These are phyloP conservation scores for Empidonax alnorum DNA, from an alignment of 2,113 vertebrate species.

Conservation along the genomic window DNA sequence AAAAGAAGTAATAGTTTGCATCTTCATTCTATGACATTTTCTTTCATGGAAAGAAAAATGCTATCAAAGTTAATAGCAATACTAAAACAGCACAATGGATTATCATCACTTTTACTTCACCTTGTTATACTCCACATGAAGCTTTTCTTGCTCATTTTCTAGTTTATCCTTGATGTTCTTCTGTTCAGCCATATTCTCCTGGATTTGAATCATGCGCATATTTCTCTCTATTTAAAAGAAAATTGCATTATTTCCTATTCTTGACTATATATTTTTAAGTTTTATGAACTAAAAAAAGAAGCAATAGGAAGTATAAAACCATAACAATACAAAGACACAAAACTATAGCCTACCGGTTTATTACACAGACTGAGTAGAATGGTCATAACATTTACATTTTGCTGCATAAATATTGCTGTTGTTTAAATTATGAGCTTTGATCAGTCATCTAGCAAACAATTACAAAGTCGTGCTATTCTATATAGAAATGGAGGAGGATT, in stretches of 20 bases:
- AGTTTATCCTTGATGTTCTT: conserved; percentile 98
- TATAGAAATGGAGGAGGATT: not conserved
- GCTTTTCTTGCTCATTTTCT: conserved; percentile 96
- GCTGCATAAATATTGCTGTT: not conserved
- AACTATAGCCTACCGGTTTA: not conserved
- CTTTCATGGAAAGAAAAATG: not conserved
- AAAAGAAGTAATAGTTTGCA: not conserved
- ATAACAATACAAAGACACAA: not conserved
- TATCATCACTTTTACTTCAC: conserved; percentile 65
- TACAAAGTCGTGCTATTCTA: not conserved
- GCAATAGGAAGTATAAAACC: not conserved
- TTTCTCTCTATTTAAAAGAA: conserved; percentile 90
- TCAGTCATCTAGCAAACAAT: not conserved
- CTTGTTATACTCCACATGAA: conserved; percentile 98
- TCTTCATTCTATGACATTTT: not conserved
- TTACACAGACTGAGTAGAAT: not conserved
- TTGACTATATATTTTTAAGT: not conserved
- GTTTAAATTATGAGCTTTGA: not conserved
- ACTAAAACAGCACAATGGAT: not conserved
- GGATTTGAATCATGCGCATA: conserved; percentile 99
- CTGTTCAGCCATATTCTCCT: conserved; percentile 98
- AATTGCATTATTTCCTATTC: not conserved
- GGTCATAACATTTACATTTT: not conserved
- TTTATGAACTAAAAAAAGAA: not conserved
- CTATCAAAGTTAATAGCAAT: not conserved